Conservation (phyloP, 2,113 vertebrate genomes). For the Dermatemys mawii region DNA sequence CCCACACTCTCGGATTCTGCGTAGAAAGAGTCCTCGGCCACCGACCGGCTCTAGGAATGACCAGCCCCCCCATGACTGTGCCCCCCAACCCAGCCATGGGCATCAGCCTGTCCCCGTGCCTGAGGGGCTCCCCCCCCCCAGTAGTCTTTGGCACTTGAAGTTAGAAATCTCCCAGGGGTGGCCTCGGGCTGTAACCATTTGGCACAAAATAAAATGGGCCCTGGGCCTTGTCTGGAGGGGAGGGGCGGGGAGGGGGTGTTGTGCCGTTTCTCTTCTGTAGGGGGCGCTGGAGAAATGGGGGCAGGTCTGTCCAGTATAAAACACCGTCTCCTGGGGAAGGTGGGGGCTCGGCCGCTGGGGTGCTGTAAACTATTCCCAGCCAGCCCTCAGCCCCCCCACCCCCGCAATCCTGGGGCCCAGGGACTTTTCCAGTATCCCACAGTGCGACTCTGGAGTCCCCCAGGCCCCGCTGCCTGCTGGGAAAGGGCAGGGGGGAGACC, state of each 20-base stretch:
- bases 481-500: not conserved
- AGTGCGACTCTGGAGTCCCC: not conserved
- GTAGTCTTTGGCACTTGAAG: slow-evolving; percentile 66
- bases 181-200: not conserved
- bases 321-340: not conserved
- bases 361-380: not conserved
- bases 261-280: too few species aligned
- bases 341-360: not conserved
- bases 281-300: not conserved
- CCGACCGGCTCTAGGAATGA: too few species aligned
- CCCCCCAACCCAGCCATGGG: not conserved
- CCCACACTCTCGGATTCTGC: not conserved
- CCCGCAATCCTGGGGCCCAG: not conserved
- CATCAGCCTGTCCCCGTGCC: not conserved
- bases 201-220: not conserved
- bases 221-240: not conserved
- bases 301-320: not conserved
- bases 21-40: not conserved
- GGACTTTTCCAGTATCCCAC: not conserved
- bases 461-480: not conserved
- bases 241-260: not conserved
- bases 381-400: too few species aligned
- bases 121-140: not conserved
- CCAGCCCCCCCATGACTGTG: not conserved
- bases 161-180: not conserved